A percentile compares a stretch with the other conserved stretches of the same genome.
These are phyloP conservation scores for Lasioglossum malachurum DNA, from an alignment of 2,888 invertebrate species.

Conservation along the genomic window DNA sequence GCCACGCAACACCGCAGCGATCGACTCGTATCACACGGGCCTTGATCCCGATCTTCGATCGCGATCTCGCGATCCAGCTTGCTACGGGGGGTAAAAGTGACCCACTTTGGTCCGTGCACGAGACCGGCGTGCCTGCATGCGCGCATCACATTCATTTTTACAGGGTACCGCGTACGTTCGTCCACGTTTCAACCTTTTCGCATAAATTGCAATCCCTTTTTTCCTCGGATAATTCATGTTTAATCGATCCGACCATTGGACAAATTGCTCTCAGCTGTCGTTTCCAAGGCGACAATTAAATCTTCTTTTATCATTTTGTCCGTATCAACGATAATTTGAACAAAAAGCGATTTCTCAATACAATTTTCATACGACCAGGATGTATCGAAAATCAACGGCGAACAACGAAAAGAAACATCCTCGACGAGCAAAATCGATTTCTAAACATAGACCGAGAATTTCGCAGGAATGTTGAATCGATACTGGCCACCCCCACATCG, in stretches of 20 bases:
- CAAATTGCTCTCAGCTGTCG: background rate
- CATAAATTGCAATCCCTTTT: constrained; percentile 9
- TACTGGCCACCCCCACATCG: background rate
- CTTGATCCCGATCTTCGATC: constrained; percentile 66
- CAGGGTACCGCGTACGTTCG: constrained; percentile 37
- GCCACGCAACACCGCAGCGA: constrained; percentile 52
- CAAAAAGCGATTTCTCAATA: background rate
- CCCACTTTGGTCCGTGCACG: constrained; percentile 71
- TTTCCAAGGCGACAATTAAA: background rate
- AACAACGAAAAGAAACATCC: too few relatives aligned
- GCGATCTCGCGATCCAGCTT: constrained; percentile 68
- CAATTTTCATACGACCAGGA: too few relatives aligned
- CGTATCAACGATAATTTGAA: background rate
- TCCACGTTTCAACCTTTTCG: constrained; percentile 34
- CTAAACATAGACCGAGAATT: background rate
- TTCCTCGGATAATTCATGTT: background rate
- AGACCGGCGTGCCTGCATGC: constrained; percentile 35
- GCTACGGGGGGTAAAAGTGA: constrained; percentile 79
- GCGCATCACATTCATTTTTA: constrained; percentile 56
- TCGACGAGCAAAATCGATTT: background rate
- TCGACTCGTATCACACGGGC: constrained; percentile 45
- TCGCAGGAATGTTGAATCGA: background rate
- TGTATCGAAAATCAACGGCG: background rate
- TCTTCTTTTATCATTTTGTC: background rate
- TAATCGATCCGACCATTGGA: background rate